These are phyloP conservation scores for Alethe castanea DNA, from an alignment of 2,113 vertebrate genomes.

Conservation along the genomic window DNA sequence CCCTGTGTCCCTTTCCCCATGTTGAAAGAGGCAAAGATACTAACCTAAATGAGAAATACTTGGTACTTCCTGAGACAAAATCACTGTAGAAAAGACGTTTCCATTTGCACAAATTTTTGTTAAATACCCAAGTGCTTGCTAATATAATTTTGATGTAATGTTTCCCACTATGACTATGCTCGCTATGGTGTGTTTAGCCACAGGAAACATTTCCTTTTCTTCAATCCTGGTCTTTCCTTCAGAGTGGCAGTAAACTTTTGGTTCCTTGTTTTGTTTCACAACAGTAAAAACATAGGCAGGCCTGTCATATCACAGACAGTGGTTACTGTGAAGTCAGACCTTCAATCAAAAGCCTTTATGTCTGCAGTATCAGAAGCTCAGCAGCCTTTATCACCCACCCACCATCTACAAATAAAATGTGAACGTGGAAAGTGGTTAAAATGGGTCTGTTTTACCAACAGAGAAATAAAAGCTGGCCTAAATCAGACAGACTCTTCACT, in stretches of 20 bases:
- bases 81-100: not conserved
- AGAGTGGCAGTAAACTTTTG: not conserved
- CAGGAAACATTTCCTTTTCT: not conserved
- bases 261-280: not conserved
- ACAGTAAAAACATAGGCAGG: not conserved
- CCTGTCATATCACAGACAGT: not conserved
- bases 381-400: not conserved
- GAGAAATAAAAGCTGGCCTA: conserved; percentile 12
- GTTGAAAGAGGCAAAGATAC: not conserved
- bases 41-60: not conserved
- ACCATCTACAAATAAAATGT: not conserved
- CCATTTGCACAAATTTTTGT: not conserved
- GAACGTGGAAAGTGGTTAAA: not conserved
- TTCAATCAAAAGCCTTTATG: conserved; percentile 9
- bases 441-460: not conserved
- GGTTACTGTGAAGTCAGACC: not conserved
- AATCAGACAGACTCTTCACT: not conserved
- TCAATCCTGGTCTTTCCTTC: not conserved
- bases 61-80: not conserved
- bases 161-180: not conserved
- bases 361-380: not conserved
- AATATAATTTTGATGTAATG: not conserved
- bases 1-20: accelerated
- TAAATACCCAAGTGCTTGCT: not conserved
- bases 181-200: not conserved